phyloP scores from a whole-genome alignment of 2,888 invertebrate genomes.

The Shargacucullia verbasci region DNA sequence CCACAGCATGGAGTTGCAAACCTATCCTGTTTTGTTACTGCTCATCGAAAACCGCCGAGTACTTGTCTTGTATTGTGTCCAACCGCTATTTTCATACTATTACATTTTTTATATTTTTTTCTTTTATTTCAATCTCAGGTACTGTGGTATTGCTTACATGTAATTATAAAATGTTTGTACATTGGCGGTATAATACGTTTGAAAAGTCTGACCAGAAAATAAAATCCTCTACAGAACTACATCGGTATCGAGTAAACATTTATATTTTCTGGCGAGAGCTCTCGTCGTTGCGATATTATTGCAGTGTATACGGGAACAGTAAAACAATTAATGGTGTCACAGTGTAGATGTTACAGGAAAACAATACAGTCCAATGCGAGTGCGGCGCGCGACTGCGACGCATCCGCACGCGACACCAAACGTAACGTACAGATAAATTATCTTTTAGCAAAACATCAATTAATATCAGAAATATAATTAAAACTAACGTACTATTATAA shows the following conservation, averaged over 20 bases:
- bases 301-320: constrained; percentile 65
- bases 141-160: constrained; percentile 87
- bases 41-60: constrained; percentile 67
- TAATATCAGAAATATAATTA: constrained; percentile 88
- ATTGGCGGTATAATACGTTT: constrained; percentile 73
- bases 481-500: constrained; percentile 88
- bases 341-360: constrained; percentile 53
- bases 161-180: constrained; percentile 77
- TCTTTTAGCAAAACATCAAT: constrained; percentile 88
- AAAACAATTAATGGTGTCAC: constrained; percentile 66
- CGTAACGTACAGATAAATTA: constrained; percentile 85
- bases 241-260: constrained; percentile 19
- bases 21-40: constrained; percentile 61
- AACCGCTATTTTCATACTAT: constrained; percentile 80
- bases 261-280: constrained; percentile 37
- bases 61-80: constrained; percentile 63
- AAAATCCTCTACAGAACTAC: constrained; percentile 32
- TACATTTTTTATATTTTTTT: constrained; percentile 71
- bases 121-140: constrained; percentile 80
- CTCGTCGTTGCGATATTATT: constrained; percentile 46
- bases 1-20: constrained; percentile 58
- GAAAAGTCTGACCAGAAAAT: constrained; percentile 56
- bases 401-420: constrained; percentile 72
- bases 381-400: constrained; percentile 48
- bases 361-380: constrained; percentile 48